phyloP scores from a whole-genome alignment of 2,888 invertebrate species.

The Nomada hirtipes region DNA sequence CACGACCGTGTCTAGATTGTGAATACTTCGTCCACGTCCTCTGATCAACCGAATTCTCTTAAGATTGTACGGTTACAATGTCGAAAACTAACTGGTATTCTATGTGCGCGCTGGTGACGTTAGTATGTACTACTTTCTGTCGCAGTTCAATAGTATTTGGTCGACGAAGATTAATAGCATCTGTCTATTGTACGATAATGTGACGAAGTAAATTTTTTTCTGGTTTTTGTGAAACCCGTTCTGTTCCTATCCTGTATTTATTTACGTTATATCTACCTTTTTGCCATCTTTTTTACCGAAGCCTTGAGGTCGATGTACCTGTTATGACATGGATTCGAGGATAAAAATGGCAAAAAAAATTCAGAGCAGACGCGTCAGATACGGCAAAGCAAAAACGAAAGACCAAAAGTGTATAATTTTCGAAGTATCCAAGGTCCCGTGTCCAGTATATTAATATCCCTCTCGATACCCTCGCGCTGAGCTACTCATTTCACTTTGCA shows the following conservation, averaged over 20 bases:
- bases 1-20: conserved; percentile 51
- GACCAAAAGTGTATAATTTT: neutral
- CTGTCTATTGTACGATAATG: neutral
- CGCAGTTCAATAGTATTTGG: neutral
- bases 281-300: neutral
- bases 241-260: too few relatives aligned
- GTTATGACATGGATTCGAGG: neutral
- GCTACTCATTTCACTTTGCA: neutral
- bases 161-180: neutral
- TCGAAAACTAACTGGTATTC: neutral
- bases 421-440: too few relatives aligned
- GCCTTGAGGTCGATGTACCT: neutral
- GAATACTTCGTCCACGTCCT: conserved; percentile 23
- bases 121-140: neutral
- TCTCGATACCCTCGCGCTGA: too few relatives aligned
- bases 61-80: conserved; percentile 19
- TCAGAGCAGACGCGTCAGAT: too few relatives aligned
- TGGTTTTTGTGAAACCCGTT: too few relatives aligned
- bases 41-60: conserved; percentile 25
- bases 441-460: too few relatives aligned
- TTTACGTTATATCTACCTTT: neutral
- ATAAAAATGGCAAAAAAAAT: neutral
- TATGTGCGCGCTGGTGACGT: neutral
- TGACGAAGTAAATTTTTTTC: too few relatives aligned
- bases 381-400: too few relatives aligned